phyloP scores from a whole-genome alignment of 2,888 invertebrate species.

The Drosophila siamana region DNA sequence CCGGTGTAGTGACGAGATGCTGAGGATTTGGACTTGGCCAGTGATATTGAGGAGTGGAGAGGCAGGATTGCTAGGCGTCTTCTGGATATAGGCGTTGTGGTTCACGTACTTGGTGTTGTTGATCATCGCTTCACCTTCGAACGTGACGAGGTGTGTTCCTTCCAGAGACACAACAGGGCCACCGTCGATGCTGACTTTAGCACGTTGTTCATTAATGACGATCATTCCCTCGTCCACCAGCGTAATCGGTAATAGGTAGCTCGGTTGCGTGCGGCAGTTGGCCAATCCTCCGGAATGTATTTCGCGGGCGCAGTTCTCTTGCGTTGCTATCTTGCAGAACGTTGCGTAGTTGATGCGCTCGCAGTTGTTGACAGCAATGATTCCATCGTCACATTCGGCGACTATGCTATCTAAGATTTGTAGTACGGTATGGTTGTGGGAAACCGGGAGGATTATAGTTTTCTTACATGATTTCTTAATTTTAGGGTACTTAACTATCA shows the following conservation, averaged over 20 bases:
- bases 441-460: no score
- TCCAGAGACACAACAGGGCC: no score
- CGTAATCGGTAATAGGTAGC: neutral
- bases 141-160: no score
- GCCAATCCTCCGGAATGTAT: neutral
- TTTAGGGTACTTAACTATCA: neutral
- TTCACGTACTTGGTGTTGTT: no score
- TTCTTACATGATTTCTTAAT: conserved; percentile 4
- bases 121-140: no score
- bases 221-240: neutral
- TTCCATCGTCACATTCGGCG: conserved; percentile 7
- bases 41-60: no score
- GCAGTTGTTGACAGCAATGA: conserved; percentile 1
- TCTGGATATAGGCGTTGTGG: no score
- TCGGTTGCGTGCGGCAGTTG: no score
- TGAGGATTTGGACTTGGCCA: no score
- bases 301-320: conserved; percentile 1
- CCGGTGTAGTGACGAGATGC: no score
- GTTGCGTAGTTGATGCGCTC: neutral
- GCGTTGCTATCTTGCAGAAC: neutral
- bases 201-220: neutral
- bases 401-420: conserved; percentile 5
- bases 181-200: neutral
- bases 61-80: no score
- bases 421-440: no score